Conservation (phyloP, 2,888 invertebrate species). For the Brenthis hecate region DNA sequence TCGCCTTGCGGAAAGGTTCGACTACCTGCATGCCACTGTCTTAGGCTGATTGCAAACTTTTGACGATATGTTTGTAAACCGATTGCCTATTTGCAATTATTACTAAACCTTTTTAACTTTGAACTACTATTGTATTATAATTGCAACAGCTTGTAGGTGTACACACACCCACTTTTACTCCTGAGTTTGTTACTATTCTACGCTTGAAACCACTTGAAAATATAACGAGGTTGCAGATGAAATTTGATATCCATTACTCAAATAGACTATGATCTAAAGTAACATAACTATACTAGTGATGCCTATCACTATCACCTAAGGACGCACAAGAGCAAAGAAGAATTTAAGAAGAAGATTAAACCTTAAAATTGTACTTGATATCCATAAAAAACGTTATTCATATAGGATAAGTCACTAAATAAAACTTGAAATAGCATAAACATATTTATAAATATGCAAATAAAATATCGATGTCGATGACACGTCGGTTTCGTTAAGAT, state of each 20-base stretch:
- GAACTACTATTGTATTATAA: too few species aligned
- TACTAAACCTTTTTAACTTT: neutral
- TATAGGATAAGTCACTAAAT: neutral
- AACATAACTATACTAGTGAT: too few species aligned
- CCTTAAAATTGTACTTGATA: neutral
- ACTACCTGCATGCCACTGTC: conserved; percentile 64
- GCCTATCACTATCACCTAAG: too few species aligned
- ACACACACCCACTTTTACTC: too few species aligned
- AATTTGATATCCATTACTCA: too few species aligned
- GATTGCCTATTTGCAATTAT: neutral
- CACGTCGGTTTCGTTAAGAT: conserved; percentile 52
- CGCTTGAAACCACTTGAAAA: too few species aligned
- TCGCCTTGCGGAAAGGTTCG: conserved; percentile 59
- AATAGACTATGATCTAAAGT: too few species aligned
- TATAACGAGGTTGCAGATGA: too few species aligned
- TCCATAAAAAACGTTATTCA: neutral
- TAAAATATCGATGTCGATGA: conserved; percentile 56
- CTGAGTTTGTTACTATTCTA: too few species aligned
- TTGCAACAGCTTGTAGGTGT: too few species aligned
- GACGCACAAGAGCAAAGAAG: too few species aligned
- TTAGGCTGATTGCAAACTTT: conserved; percentile 47
- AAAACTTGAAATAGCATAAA: neutral
- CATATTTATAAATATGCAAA: conserved; percentile 17
- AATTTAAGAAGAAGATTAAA: too few species aligned
- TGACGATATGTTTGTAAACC: neutral